phyloP scores from a whole-genome alignment of 1,140 invertebrate species.

The Aphidius gifuensis region DNA sequence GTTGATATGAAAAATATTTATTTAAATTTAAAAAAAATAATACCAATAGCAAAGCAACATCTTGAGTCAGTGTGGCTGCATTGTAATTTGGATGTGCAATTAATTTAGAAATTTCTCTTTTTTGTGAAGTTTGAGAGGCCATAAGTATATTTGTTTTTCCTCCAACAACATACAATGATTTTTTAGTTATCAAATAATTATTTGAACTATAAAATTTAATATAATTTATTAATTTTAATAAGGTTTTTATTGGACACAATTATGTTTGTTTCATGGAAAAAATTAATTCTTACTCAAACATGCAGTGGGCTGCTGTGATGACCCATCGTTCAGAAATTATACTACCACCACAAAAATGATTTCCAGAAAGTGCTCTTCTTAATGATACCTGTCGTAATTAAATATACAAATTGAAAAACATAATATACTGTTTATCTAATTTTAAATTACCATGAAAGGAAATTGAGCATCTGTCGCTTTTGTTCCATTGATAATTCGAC shows the following conservation, averaged over 20 bases:
- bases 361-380: slow-evolving; percentile 24
- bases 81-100: slow-evolving; percentile 31
- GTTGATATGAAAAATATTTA: neutral
- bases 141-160: slow-evolving; percentile 30
- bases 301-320: slow-evolving; percentile 44
- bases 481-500: slow-evolving; percentile 42
- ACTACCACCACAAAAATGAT: slow-evolving; percentile 44
- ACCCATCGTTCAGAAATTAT: slow-evolving; percentile 32
- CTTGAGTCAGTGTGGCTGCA: slow-evolving; percentile 28
- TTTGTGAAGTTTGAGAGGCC: slow-evolving; percentile 20
- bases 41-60: slow-evolving; percentile 40
- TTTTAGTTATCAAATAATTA: slow-evolving; percentile 17
- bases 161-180: slow-evolving; percentile 33
- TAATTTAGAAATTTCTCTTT: slow-evolving; percentile 24
- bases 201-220: slow-evolving; percentile 2
- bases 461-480: slow-evolving; percentile 38
- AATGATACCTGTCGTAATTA: slow-evolving; percentile 36
- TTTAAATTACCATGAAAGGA: slow-evolving; percentile 35
- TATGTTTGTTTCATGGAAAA: too few species aligned
- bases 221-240: too few species aligned
- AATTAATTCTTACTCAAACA: slow-evolving; percentile 32
- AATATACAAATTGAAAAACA: too few species aligned
- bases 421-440: too few species aligned
- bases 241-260: too few species aligned
- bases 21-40: neutral